Base-by-base conservation (phyloP, 2,113 vertebrate species). In the Chlorodrepanis virens region DNA sequence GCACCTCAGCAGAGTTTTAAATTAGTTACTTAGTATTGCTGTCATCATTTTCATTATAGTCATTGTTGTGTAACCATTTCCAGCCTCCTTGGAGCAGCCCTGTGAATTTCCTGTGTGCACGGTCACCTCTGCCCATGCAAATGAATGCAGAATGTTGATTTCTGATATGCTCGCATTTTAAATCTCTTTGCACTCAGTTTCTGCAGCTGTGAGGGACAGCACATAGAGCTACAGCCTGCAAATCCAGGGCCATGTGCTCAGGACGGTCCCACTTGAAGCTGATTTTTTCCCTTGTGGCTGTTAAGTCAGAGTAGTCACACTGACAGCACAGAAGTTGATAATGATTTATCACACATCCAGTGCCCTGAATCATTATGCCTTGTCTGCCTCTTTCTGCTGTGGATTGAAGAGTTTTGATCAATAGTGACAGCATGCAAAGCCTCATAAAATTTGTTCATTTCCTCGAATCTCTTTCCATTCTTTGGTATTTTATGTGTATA, bases 321-420 rank as follows among this genome's bases (percentile, higher is more conserved):
- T 4, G 15, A 40, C 33, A 82, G 87, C 44, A 40, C 12, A 18
- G 52, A 27, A 61, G 56, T 9, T 79, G 56, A 25, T 75, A n/a
- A 60, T 75, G 69, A 89, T 89, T 89, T 75, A 54, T 82, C 54
- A 70, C 28, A 35, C 42, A 65, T 37, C 35, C 75, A 69, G 24
- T 12, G 14, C 63, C 33, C 77, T 93, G 82, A 87, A 82, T 87
- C 45, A 17, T 82, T 87, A 2, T 76, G 59, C 33, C 39, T 90
- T 69, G 33, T 60, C 68, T 80, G 8, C 59, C 47, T 83, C 76
- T 89, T 89, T 59, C 54, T 74, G 0, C 45, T 33, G 23, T 63
- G 39, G 35, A 45, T 33, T 77, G 83, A 67, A 95, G 50, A 79
- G 61, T 63, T 92, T 65, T 70, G 33, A 74, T 93, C 79, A 76